Conservation (phyloP, 2,888 invertebrate species). For the Apoda limacodes region DNA sequence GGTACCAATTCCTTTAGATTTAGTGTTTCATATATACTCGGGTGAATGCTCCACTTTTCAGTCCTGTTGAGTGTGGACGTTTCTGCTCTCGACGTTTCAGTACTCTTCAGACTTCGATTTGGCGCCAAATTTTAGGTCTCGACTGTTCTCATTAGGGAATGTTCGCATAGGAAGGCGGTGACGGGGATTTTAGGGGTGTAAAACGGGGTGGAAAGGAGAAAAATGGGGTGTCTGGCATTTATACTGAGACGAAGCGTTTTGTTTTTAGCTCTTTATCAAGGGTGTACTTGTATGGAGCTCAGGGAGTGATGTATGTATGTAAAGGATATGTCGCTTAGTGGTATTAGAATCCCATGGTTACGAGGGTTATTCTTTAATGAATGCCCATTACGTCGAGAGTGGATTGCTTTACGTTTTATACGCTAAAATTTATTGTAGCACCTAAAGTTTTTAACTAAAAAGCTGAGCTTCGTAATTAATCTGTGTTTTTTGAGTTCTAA, state of each 20-base stretch:
- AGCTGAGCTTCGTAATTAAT: too few species aligned
- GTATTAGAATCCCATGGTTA: conserved; percentile 31
- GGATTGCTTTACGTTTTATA: too few species aligned
- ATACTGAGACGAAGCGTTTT: conserved; percentile 52
- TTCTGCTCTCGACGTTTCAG: conserved; percentile 36
- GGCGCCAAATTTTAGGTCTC: conserved; percentile 65
- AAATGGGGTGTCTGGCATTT: conserved; percentile 25
- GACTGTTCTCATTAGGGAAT: conserved; percentile 61
- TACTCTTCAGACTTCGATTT: conserved; percentile 60
- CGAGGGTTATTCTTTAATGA: too few species aligned
- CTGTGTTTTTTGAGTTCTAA: too few species aligned
- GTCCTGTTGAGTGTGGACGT: conserved; percentile 29
- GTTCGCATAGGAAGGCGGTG: conserved; percentile 28
- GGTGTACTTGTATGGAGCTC: conserved; percentile 2
- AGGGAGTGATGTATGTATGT: conserved; percentile 19
- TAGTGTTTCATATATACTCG: conserved; percentile 6
- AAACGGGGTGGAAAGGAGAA: conserved; percentile 17
- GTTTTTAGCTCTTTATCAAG: conserved; percentile 30
- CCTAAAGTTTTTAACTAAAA: too few species aligned
- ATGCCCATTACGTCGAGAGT: too few species aligned
- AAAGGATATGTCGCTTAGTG: conserved; percentile 31
- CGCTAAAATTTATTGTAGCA: too few species aligned
- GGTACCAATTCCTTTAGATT: conserved; percentile 19
- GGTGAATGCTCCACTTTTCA: conserved; percentile 22
- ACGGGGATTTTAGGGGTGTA: conserved; percentile 24